These are phyloP conservation scores for Chionomys nivalis DNA, from an alignment of 2,113 vertebrate species.

Conservation along the genomic window DNA sequence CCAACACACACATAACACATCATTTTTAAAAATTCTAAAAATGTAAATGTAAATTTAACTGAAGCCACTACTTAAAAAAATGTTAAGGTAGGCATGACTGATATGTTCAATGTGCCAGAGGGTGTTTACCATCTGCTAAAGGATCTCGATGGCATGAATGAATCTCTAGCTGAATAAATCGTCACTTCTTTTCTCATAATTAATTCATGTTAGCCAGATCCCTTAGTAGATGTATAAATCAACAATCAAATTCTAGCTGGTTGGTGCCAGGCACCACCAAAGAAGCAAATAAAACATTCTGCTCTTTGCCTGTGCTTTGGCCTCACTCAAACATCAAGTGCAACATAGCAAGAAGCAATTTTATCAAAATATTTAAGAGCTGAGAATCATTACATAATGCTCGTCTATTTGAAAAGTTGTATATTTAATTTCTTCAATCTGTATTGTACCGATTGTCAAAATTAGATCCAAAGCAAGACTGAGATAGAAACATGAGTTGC, in stretches of 20 bases:
- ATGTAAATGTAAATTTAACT: neutral
- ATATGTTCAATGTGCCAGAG: conserved; percentile 22
- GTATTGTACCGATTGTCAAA: neutral
- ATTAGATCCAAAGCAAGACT: conserved; percentile 8
- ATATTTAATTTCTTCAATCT: neutral
- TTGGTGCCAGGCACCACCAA: neutral
- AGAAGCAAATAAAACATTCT: neutral
- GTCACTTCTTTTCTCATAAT: neutral
- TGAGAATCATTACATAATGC: neutral
- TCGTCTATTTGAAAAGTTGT: conserved; percentile 22
- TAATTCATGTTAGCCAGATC: neutral
- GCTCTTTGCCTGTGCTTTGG: neutral
- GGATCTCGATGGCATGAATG: conserved; percentile 13
- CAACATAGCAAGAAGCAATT: neutral
- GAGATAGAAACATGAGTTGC: neutral
- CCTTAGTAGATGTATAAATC: neutral
- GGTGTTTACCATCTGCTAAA: conserved; percentile 23
- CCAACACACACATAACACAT: neutral
- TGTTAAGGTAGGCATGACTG: conserved; percentile 34
- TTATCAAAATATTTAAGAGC: conserved; percentile 25
- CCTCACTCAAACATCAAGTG: neutral
- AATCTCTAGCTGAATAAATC: conserved; percentile 49
- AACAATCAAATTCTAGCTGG: conserved; percentile 36
- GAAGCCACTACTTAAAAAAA: conserved; percentile 42
- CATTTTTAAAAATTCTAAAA: neutral